Percentiles rank a stretch among this genome's conserved stretches.
These are phyloP conservation scores for Megalurothrips usitatus DNA, from an alignment of 2,888 invertebrate genomes.

Conservation along the genomic window DNA sequence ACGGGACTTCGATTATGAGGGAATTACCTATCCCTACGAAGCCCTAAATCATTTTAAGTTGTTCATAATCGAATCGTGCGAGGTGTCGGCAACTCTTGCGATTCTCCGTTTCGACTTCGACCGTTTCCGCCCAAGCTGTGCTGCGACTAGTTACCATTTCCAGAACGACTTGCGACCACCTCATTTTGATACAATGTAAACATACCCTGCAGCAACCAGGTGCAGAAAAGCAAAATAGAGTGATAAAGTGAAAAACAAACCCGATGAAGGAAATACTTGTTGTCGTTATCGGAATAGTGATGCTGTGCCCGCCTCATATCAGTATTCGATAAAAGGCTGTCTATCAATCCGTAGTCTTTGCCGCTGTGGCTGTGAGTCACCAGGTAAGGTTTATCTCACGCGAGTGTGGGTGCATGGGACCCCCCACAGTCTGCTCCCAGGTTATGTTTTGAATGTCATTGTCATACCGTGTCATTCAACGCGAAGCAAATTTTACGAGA, in stretches of 20 bases:
- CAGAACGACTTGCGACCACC: too few species aligned
- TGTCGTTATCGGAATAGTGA: background rate
- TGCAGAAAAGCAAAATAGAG: background rate
- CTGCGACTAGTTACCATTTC: too few species aligned
- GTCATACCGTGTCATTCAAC: background rate
- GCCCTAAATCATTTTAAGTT: too few species aligned
- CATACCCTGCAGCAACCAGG: too few species aligned
- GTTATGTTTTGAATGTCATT: constrained; percentile 24
- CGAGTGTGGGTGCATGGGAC: background rate
- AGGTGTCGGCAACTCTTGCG: too few species aligned
- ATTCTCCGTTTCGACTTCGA: too few species aligned
- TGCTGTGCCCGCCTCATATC: background rate
- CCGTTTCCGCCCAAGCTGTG: too few species aligned
- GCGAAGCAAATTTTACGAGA: background rate
- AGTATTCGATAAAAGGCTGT: background rate
- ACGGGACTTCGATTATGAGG: too few species aligned
- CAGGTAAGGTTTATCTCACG: background rate
- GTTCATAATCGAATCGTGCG: too few species aligned
- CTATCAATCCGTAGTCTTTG: background rate
- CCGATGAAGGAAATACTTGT: background rate
- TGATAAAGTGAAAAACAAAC: constrained; percentile 4
- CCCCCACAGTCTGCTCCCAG: background rate
- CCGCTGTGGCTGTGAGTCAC: background rate
- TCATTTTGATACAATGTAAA: too few species aligned
- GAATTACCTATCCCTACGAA: too few species aligned